Evolutionary conservation across 2,797 vertebrate genomes (phyloP), one percentile per base, ranked within the genome.

Genomic region (Menidia menidia): DNA sequence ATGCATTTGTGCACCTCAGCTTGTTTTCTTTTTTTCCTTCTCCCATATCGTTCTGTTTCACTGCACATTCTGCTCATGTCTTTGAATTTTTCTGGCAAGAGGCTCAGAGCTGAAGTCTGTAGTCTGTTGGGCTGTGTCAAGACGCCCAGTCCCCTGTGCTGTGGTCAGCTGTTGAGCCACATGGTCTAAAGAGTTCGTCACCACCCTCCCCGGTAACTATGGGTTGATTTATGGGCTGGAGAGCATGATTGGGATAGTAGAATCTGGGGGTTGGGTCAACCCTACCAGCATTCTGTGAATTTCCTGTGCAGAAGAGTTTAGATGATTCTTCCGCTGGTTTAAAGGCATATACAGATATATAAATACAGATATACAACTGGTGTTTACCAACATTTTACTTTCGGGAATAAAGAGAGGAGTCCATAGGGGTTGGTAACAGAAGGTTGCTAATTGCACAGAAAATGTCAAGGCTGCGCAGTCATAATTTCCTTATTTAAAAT

Each of bases 81-180:
- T 64, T 53, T 57, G 60, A 48, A 57, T 58, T 58, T 60, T 73
- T 42, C 54, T 51, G 13, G 48, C 25, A 12, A 54, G 64, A 60
- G 15, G 44, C 62, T 50, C 51, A 59, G 58, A 43, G 54, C 57
- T 72, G 30, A 60, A 67, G 60, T 60, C 63, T 75, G 61, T 43
- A 64, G 63, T 73, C 61, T 64, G 39, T 72, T 14, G 9, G 64
- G 68, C 61, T 72, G 50, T 53, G 69, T 68, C 56, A 74, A 70
- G 64, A 83, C 32, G 64, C 67, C 35, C 70, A 54, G 65, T 78
- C 69, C 72, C 68, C 66, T 77, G 69, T 65, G 43, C 71, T 85
- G 55, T 55, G 75, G 84, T 88, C 89, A 89, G 82, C 83, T 91
- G 88, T 82, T 85, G 67, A 80, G 42, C 80, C 83, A 89, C 83